Percentiles rank a stretch among this genome's conserved stretches.
phyloP scores from a whole-genome alignment of 2,797 vertebrate genomes.

The Enteromius thamalakanensis region DNA sequence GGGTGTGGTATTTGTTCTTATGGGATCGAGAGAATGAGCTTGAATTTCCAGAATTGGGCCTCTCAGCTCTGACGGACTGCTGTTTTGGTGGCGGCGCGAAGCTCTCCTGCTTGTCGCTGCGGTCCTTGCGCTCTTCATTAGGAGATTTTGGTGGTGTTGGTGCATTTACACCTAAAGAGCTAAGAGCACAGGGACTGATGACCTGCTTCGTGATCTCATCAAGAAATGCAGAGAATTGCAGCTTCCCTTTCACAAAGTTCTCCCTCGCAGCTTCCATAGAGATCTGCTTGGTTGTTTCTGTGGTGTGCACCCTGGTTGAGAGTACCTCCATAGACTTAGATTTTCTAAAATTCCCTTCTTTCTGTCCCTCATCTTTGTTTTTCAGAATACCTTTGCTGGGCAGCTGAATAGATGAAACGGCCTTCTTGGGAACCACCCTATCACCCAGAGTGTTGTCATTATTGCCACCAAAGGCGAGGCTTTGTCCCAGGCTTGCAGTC shows the following conservation, averaged over 20 bases:
- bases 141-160: conserved; percentile 37
- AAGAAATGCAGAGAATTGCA: conserved; percentile 84
- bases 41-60: conserved; percentile 47
- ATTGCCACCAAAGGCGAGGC: conserved; percentile 70
- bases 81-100: conserved; percentile 54
- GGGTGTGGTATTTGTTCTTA: conserved; percentile 62
- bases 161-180: conserved; percentile 70
- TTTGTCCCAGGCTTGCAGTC: conserved; percentile 73
- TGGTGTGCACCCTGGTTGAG: conserved; percentile 67
- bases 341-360: conserved; percentile 71
- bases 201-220: conserved; percentile 85
- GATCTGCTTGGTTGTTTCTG: conserved; percentile 49
- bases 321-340: conserved; percentile 83
- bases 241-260: conserved; percentile 75
- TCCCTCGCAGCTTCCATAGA: conserved; percentile 60
- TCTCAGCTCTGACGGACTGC: conserved; percentile 48
- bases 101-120: conserved; percentile 52
- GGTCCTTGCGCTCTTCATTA: conserved; percentile 10
- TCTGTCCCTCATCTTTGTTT: conserved; percentile 69
- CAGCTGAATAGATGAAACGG: conserved; percentile 70
- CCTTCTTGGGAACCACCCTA: conserved; percentile 69
- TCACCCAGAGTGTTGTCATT: conserved; percentile 66
- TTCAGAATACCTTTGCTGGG: conserved; percentile 82
- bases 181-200: conserved; percentile 80
- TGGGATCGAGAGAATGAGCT: conserved; percentile 19